Evolutionary conservation across 2,113 vertebrate species (phyloP).

Genomic region (Polypterus bichir): DNA sequence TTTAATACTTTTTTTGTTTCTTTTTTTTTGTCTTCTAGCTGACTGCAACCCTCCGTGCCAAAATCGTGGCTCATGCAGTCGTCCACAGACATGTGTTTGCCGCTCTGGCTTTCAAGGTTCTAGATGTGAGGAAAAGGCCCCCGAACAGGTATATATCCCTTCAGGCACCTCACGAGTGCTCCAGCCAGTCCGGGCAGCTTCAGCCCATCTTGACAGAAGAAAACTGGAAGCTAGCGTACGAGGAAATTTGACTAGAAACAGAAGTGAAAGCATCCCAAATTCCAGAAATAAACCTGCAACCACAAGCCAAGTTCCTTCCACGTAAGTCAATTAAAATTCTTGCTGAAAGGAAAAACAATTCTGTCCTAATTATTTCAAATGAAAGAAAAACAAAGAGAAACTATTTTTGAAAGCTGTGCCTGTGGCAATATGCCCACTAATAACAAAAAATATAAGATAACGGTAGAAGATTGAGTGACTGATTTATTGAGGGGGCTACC

Average conservation of each 20-base stretch:
- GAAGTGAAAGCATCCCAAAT: slow-evolving; percentile 21
- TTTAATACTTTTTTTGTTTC: neutral
- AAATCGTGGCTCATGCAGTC: slow-evolving; percentile 60
- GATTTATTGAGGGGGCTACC: too few relatives aligned
- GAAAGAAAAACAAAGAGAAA: too few relatives aligned
- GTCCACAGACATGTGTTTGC: slow-evolving; percentile 59
- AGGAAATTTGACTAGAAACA: slow-evolving; percentile 16
- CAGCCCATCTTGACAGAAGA: slow-evolving; percentile 32
- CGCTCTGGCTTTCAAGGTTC: slow-evolving; percentile 57
- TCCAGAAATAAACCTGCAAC: slow-evolving; percentile 28
- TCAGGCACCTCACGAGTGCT: slow-evolving; percentile 32
- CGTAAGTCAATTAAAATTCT: slow-evolving; percentile 37
- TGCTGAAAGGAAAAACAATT: neutral
- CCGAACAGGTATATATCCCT: slow-evolving; percentile 57
- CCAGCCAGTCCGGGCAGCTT: slow-evolving; percentile 37
- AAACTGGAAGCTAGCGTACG: slow-evolving; percentile 33
- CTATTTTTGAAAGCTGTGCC: too few relatives aligned
- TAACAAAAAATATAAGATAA: too few relatives aligned
- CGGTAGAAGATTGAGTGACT: too few relatives aligned
- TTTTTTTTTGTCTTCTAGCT: slow-evolving; percentile 33
- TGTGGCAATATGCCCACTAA: too few relatives aligned
- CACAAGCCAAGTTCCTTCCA: slow-evolving; percentile 33
- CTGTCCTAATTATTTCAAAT: too few relatives aligned
- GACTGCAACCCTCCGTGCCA: slow-evolving; percentile 60
- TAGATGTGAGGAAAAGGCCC: slow-evolving; percentile 53